Percentiles rank a stretch among this genome's conserved stretches.
phyloP scores from a whole-genome alignment of 2,888 invertebrate genomes.

The Cerastis rubricosa region DNA sequence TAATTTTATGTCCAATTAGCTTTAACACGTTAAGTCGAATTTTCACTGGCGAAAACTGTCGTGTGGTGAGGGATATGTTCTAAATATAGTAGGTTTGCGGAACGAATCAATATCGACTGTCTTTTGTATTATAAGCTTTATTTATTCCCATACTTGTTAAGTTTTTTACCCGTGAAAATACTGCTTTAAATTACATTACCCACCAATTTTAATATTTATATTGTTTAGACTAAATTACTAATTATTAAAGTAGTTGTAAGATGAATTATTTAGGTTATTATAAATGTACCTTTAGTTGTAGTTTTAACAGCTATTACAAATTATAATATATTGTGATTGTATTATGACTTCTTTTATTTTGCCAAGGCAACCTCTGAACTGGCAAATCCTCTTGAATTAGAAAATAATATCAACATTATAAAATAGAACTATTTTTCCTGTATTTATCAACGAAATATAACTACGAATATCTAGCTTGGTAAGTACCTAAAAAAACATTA shows the following conservation, averaged over 20 bases:
- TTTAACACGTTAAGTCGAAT: slow-evolving; percentile 32
- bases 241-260: slow-evolving; percentile 17
- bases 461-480: background rate
- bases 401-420: background rate
- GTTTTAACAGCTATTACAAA: slow-evolving; percentile 29
- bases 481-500: slow-evolving; percentile 26
- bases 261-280: slow-evolving; percentile 1
- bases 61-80: slow-evolving; percentile 6
- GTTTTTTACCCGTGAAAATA: slow-evolving; percentile 44
- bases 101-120: slow-evolving; percentile 11
- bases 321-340: slow-evolving; percentile 33
- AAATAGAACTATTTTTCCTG: background rate
- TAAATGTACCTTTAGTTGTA: slow-evolving; percentile 32
- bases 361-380: background rate
- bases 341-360: slow-evolving; percentile 23
- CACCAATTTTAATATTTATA: slow-evolving; percentile 58
- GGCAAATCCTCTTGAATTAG: background rate
- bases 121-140: slow-evolving; percentile 43
- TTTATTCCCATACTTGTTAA: slow-evolving; percentile 23
- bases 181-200: slow-evolving; percentile 60
- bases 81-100: slow-evolving; percentile 3
- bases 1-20: slow-evolving; percentile 17
- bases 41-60: slow-evolving; percentile 28
- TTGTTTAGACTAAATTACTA: slow-evolving; percentile 11
- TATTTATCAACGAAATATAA: background rate